These are phyloP conservation scores for Neostethus bicornis DNA, from an alignment of 2,797 vertebrate genomes.

Conservation along the genomic window DNA sequence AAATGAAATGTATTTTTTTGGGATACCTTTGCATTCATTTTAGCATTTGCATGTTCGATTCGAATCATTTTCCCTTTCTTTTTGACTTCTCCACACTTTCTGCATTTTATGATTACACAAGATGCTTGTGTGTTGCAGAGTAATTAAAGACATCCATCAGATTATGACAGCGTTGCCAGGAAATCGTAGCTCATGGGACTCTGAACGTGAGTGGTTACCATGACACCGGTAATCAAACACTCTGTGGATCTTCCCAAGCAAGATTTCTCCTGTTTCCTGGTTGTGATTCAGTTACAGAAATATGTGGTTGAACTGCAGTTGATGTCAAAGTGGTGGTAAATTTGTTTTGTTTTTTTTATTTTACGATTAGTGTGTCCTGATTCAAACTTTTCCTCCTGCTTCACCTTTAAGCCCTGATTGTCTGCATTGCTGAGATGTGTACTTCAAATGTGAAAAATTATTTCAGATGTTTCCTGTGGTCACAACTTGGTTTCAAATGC, in stretches of 20 bases:
- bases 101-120: too few species aligned
- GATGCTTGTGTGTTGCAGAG: slow-evolving; percentile 26
- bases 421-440: not conserved
- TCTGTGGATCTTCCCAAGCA: slow-evolving; percentile 23
- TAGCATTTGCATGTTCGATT: too few species aligned
- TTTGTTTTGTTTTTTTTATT: not conserved
- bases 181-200: slow-evolving; percentile 29
- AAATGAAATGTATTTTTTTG: too few species aligned
- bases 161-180: slow-evolving; percentile 37
- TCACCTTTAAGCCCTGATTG: not conserved
- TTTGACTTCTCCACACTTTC: too few species aligned
- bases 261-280: slow-evolving; percentile 44
- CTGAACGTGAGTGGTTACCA: slow-evolving; percentile 8
- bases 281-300: slow-evolving; percentile 47
- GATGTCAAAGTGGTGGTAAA: not conserved
- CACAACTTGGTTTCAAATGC: not conserved
- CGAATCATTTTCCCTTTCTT: too few species aligned
- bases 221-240: slow-evolving; percentile 41
- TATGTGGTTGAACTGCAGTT: slow-evolving; percentile 10
- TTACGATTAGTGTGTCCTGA: too few species aligned
- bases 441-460: not conserved
- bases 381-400: not conserved
- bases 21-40: too few species aligned
- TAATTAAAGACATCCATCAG: slow-evolving; percentile 71
- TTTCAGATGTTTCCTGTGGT: not conserved